Base-by-base conservation (phyloP, 2,888 invertebrate genomes). In the Callimorpha dominula region DNA sequence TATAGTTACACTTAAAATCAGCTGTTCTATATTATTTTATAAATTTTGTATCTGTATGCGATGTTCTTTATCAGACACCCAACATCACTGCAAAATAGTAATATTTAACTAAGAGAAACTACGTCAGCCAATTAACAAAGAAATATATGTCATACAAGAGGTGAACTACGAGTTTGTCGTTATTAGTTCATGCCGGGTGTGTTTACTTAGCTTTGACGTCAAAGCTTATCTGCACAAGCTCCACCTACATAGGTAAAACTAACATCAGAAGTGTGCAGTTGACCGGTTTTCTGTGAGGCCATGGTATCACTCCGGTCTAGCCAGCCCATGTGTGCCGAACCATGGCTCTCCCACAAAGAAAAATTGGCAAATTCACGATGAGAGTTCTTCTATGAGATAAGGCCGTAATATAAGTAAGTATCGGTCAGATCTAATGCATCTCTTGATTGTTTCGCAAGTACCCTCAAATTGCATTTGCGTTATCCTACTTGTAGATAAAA, bases 241-340 rank as follows among this genome's bases (percentile, higher is more conserved):
- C 52, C 70, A 49, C 78, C 72, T 31, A 31, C 31, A 31, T 71
- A 74, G 31, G 31, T 31, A 40, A 68, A 74, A 67, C 78, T 68
- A 78, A 76, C 60, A 31, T 11, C 12, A 31, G 4, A 57, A 20
- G 1, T 57, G 57, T 31, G 31, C 20, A 60, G 60, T 60, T 31
- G n/a, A n/a, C 31, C 31, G 31, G 31, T 31, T 31, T 31, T 31
- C 31, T 31, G 31, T 31, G 31, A 31, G 31, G 31, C 31, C 31
- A 2, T 31, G 31, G 31, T 31, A 31, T 31, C 31, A 31, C 31
- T 31, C 31, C 31, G 31, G 31, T 31, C 31, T 1, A 31, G 31
- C 31, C 31, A 31, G 31, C 2, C 31, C 31, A 31, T 31, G 31
- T 2, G 31, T 31, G 31, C 31, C 31, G 31, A 31, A 31, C 1